These are phyloP conservation scores for Nesospiza acunhae DNA, from an alignment of 2,113 vertebrate species.

Conservation along the genomic window DNA sequence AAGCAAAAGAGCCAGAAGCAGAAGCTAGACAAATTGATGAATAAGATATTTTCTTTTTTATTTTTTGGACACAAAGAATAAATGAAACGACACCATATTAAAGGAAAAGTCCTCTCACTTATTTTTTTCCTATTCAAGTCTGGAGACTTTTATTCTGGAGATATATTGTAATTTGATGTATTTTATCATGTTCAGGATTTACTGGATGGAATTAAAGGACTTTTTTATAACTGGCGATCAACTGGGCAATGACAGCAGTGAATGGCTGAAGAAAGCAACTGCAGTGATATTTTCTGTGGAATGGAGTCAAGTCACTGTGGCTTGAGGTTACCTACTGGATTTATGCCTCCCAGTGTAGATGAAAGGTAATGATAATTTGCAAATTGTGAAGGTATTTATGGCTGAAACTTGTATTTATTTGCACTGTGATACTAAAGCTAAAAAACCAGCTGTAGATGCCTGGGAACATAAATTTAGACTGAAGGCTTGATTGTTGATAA, in stretches of 20 bases:
- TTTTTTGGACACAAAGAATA: background rate
- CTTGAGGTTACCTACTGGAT: background rate
- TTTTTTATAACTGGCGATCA: background rate
- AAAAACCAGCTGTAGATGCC: rapidly evolving
- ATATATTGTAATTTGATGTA: background rate
- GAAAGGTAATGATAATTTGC: background rate
- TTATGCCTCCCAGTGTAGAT: background rate
- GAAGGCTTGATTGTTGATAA: background rate
- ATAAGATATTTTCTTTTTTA: background rate
- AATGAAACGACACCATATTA: background rate
- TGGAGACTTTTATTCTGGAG: background rate
- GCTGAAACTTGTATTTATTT: background rate
- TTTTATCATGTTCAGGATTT: background rate
- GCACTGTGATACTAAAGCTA: background rate
- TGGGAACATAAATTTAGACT: background rate
- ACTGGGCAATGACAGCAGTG: background rate
- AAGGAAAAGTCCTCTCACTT: background rate
- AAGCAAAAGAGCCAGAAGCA: background rate
- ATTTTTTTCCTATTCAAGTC: background rate
- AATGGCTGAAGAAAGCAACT: background rate
- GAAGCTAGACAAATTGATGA: background rate
- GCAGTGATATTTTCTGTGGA: background rate
- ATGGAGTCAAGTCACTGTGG: background rate
- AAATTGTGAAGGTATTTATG: background rate
- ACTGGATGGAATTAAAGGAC: background rate